Base-by-base conservation (phyloP, 2,888 invertebrate genomes). In the Gortyna flavago region DNA sequence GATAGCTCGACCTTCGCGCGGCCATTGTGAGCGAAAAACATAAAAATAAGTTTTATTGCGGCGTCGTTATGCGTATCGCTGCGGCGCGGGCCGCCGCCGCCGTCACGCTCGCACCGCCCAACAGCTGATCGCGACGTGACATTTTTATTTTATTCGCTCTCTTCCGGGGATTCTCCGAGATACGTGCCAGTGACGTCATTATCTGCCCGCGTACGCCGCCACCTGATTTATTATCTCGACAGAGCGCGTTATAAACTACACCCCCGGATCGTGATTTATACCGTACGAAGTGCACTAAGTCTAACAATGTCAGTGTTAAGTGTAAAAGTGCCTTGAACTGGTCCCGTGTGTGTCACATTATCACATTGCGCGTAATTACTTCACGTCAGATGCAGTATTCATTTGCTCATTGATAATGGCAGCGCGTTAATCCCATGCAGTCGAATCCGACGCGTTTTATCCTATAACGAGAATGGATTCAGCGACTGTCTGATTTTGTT, bases 31-130 rank as follows among this genome's bases (percentile, higher is more conserved):
- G 96, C 96, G 96, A 96, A 96, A 96, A 96, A 96, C 96, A 96
- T 96, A 96, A 96, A 96, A 96, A 96, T 96, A 96, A 96, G 96
- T 96, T 96, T 96, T 96, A 96, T 96, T 96, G 96, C 96, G 95
- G 95, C 94, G 95, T 95, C 96, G 96, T 96, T 96, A 96, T 96
- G 96, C 96, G 96, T 96, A 95, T 94, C 96, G 95, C 92, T 92
- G 93, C 91, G 92, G 93, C 92, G 93, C 92, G 92, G 91, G 90
- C 90, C 90, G 91, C 92, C 84, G 79, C 90, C 90, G 91, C 93
- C 95, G 94, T 93, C 95, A 93, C 95, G 93, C 92, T 87, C 92
- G 90, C 84, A 92, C 92, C 95, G 93, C 93, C 93, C 94, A 95
- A 95, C 96, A 96, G 96, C 96, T 96, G 96, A 96, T 96, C 96